Evolutionary conservation across 2,888 invertebrate species (phyloP).

Genomic region (Epistrophe eligans): DNA sequence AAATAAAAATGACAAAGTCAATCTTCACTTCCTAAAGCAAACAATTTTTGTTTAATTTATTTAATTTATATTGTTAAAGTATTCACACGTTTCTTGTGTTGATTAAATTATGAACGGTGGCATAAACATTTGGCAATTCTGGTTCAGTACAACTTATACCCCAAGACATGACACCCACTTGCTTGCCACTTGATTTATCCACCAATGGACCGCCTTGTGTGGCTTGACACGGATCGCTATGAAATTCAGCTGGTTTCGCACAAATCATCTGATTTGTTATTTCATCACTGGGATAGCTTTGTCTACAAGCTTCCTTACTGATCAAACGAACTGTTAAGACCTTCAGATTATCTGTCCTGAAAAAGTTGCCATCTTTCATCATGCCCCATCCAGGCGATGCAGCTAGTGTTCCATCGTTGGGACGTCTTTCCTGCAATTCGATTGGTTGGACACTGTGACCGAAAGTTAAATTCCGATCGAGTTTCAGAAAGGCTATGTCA

Average conservation of each 20-base stretch:
- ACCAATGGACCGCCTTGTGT: constrained; percentile 57
- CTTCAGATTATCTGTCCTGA: constrained; percentile 1
- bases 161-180: constrained; percentile 65
- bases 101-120: constrained; percentile 37
- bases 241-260: neutral
- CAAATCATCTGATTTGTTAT: constrained; percentile 43
- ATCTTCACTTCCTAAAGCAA: neutral
- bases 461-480: neutral
- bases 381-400: constrained; percentile 48
- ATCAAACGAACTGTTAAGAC: constrained; percentile 29
- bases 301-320: constrained; percentile 7
- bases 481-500: constrained; percentile 53
- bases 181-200: constrained; percentile 36
- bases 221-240: constrained; percentile 24
- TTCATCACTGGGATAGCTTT: neutral
- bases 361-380: neutral
- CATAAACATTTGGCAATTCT: constrained; percentile 36
- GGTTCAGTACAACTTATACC: constrained; percentile 24
- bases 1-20: neutral
- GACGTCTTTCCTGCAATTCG: constrained; percentile 5
- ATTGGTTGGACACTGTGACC: constrained; percentile 33
- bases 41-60: neutral
- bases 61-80: neutral
- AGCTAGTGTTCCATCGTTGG: constrained; percentile 25
- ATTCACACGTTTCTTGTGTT: constrained; percentile 1